Evolutionary conservation across 1,140 invertebrate species (phyloP), one percentile per base, ranked within the genome.

Genomic region (Heliothis virescens): DNA sequence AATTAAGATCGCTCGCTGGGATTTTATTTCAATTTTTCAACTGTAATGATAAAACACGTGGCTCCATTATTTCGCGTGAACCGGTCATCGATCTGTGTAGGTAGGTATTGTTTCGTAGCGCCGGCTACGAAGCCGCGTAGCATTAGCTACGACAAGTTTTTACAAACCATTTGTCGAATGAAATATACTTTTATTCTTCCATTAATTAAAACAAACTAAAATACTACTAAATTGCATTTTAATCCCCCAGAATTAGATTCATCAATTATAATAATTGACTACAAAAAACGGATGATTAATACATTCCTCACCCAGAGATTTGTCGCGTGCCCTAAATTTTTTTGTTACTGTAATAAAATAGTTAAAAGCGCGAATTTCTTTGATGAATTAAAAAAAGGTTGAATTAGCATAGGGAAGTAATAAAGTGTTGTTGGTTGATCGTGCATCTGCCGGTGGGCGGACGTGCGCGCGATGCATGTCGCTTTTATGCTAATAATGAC

Each of bases 271-370:
- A 76, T 41, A 76, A 76, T 76, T 63, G 59, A 52, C 21, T 52
- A 76, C 57, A 59, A 74, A 79, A 79, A 76, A 72, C 65, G 52
- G 12, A 60, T 78, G 75, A 73, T 78, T 78, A 73, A 72, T 76
- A 29, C 26, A 29, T 71, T 34, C 53, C 16, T 52, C 48, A 85
- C 63, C 79, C 81, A 76, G 41, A 83, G 82, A 81, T 80, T 47
- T 86, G 74, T 65, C 90, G 89, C 91, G 92, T 92, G 92, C 90
- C 90, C 90, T 89, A 86, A 81, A 80, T 88, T 90, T 92, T 91
- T 93, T 89, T 81, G 79, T 60, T 85, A 81, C 48, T 41, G 34
- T 82, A 79, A 90, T 87, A 89, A 89, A 87, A 84, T 85, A 85
- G 83, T 87, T 85, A 81, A 82, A 76, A 86, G 85, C 82, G 86